Conservation (phyloP, 53 echinoderm and acorn worm genomes). For the Temnopleurus reevesii region DNA sequence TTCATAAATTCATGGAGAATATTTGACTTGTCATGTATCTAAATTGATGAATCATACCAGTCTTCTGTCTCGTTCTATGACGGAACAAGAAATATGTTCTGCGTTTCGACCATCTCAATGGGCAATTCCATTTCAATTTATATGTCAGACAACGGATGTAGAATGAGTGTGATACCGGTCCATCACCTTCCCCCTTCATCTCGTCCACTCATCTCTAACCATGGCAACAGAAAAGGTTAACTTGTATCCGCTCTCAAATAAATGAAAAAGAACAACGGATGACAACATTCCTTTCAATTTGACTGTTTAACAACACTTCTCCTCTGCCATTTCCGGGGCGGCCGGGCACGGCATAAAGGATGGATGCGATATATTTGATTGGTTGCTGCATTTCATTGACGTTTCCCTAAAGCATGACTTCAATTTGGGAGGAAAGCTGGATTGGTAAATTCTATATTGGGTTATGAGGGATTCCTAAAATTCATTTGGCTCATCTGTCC, state of each 20-base stretch:
- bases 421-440: not conserved
- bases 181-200: not conserved
- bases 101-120: not conserved
- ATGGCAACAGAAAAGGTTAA: not conserved
- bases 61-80: not conserved
- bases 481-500: not conserved
- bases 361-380: not conserved
- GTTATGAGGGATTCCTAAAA: not conserved
- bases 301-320: not conserved
- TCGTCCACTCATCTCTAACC: not conserved
- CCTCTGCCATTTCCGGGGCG: slow-evolving; percentile 18
- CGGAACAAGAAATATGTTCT: not conserved
- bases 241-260: not conserved
- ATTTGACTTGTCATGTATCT: not conserved
- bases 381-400: slow-evolving; percentile 17
- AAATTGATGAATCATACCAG: not conserved
- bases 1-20: too few species aligned
- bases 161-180: not conserved
- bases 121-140: not conserved
- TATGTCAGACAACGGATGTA: not conserved
- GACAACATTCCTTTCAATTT: slow-evolving; percentile 33
- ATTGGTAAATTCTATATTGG: not conserved
- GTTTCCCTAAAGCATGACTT: not conserved
- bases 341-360: not conserved
- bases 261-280: not conserved